phyloP scores from a whole-genome alignment of 2,888 invertebrate species.

The Apamea sordens region DNA sequence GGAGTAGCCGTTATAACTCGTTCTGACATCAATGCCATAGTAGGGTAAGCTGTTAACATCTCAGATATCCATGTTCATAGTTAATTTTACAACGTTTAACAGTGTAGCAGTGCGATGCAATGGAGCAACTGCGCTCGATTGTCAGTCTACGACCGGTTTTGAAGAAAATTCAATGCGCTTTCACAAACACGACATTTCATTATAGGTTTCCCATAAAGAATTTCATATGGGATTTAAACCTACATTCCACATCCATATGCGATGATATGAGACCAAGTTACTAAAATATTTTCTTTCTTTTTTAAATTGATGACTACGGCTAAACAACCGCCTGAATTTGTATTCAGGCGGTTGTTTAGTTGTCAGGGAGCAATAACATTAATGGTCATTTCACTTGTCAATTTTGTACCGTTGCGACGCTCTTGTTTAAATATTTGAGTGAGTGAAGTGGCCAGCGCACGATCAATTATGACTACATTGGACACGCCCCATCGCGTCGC shows the following conservation, averaged over 20 bases:
- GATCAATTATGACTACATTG: slow-evolving; percentile 66
- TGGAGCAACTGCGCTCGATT: slow-evolving; percentile 52
- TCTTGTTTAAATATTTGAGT: slow-evolving; percentile 70
- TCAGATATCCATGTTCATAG: slow-evolving; percentile 49
- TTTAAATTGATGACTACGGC: neutral
- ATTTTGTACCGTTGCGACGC: slow-evolving; percentile 53
- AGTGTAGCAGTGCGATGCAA: slow-evolving; percentile 33
- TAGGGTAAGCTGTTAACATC: slow-evolving; percentile 49
- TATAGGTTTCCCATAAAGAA: slow-evolving; percentile 74
- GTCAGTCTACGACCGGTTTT: slow-evolving; percentile 77
- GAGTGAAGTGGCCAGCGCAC: slow-evolving; percentile 54
- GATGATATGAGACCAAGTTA: neutral
- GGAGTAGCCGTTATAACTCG: slow-evolving; percentile 48
- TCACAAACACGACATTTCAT: slow-evolving; percentile 77
- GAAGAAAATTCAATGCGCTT: slow-evolving; percentile 82
- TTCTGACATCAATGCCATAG: slow-evolving; percentile 45
- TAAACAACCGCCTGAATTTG: neutral
- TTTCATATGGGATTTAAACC: slow-evolving; percentile 45
- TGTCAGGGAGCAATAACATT: slow-evolving; percentile 32
- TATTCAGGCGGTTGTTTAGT: slow-evolving; percentile 4
- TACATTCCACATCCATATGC: slow-evolving; percentile 27
- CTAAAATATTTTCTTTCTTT: slow-evolving; percentile 1
- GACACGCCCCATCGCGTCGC: slow-evolving; percentile 60
- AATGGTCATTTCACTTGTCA: slow-evolving; percentile 25
- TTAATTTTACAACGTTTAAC: slow-evolving; percentile 50